phyloP scores from a whole-genome alignment of 2,797 vertebrate species.

The Coranthus polyacanthus region DNA sequence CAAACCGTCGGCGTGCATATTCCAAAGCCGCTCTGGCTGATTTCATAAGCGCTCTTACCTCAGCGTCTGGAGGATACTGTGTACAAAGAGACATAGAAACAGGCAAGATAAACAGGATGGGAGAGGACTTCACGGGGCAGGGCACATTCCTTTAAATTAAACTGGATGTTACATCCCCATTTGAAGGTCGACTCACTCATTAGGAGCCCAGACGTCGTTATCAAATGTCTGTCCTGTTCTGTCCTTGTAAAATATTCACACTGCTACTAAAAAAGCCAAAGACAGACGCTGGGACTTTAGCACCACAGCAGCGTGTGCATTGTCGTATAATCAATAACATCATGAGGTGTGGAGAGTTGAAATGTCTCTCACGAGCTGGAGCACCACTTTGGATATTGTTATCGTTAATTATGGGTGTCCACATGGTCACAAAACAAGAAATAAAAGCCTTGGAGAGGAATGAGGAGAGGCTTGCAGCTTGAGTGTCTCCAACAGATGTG shows the following conservation, averaged over 20 bases:
- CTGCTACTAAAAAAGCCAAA: conserved; percentile 14
- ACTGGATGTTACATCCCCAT: conserved; percentile 63
- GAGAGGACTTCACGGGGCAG: conserved; percentile 35
- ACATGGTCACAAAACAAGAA: not conserved
- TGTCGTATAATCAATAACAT: conserved; percentile 23
- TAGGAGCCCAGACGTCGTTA: conserved; percentile 38
- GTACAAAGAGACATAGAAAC: conserved; percentile 2
- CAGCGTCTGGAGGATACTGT: conserved; percentile 15
- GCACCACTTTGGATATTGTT: conserved; percentile 6
- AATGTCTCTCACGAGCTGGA: conserved; percentile 1
- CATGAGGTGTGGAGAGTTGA: conserved; percentile 3
- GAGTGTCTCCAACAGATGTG: conserved; percentile 12
- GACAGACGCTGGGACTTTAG: not conserved
- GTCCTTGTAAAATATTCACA: conserved; percentile 29
- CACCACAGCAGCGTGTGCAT: not conserved
- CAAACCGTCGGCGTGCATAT: no score
- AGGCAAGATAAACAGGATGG: conserved; percentile 1
- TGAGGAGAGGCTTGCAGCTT: not conserved
- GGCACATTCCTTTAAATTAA: conserved; percentile 61
- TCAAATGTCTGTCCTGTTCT: conserved; percentile 43
- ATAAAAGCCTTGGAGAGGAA: not conserved
- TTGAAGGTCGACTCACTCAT: conserved; percentile 63
- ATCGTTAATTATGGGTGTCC: conserved; percentile 9
- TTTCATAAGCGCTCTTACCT: conserved; percentile 32
- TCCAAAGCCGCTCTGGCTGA: not conserved